phyloP scores from a whole-genome alignment of 2,888 invertebrate species.

The Nasonia oneida region DNA sequence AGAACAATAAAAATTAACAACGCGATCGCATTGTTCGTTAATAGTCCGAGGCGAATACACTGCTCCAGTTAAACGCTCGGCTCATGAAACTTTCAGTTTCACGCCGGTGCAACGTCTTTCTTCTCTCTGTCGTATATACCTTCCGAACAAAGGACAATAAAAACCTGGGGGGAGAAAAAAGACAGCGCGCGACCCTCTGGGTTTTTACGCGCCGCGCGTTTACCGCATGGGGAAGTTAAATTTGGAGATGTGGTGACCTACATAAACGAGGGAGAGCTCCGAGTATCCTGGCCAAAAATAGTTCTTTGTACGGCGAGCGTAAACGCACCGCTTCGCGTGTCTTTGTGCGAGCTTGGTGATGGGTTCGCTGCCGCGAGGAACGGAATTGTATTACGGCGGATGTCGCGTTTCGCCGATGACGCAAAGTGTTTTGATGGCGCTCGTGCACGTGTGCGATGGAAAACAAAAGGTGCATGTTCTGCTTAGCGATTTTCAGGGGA shows the following conservation, averaged over 20 bases:
- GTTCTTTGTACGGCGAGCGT: background rate
- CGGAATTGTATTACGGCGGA: background rate
- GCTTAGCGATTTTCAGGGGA: background rate
- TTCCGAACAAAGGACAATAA: constrained; percentile 16
- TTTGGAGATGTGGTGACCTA: constrained; percentile 51
- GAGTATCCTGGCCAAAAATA: constrained; percentile 10
- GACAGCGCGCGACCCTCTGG: background rate
- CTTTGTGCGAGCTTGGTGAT: background rate
- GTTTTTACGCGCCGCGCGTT: constrained; percentile 24
- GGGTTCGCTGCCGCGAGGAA: background rate
- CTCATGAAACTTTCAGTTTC: too few relatives aligned
- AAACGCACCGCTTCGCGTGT: background rate
- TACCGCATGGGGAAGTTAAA: constrained; percentile 41
- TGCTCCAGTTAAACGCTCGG: background rate
- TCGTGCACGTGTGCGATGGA: background rate
- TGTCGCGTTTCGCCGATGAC: background rate
- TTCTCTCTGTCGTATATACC: background rate
- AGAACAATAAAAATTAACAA: background rate
- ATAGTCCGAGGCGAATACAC: background rate
- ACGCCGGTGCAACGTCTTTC: background rate
- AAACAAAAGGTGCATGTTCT: background rate
- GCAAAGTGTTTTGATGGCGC: background rate
- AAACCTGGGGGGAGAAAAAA: background rate
- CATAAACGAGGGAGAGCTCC: background rate
- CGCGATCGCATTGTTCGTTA: background rate